Evolutionary conservation across 2,888 invertebrate species (phyloP).

Genomic region (Atrina japonica): DNA sequence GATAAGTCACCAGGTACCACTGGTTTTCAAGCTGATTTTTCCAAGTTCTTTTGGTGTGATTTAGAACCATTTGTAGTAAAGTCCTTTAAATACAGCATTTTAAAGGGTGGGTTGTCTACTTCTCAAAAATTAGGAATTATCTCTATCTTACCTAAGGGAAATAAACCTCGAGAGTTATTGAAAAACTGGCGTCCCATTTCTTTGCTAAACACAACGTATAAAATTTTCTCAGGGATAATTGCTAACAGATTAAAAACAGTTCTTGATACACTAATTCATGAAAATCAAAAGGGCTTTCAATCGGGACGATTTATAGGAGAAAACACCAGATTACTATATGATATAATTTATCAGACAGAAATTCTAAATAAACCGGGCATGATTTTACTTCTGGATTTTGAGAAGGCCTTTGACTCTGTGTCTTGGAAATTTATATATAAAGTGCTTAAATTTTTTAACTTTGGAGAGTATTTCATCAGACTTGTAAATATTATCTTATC

Average conservation of each 20-base stretch:
- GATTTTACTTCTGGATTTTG: background rate
- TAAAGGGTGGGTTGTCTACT: conserved; percentile 9
- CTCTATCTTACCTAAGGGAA: conserved; percentile 20
- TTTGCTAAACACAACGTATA: conserved; percentile 13
- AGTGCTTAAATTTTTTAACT: conserved; percentile 3
- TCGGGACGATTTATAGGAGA: background rate
- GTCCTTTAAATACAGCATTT: conserved; percentile 13
- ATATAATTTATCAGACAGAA: conserved; percentile 11
- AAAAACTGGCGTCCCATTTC: conserved; percentile 34
- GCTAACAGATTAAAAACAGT: background rate
- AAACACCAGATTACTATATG: conserved; percentile 4
- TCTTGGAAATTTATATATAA: conserved; percentile 11
- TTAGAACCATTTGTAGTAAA: conserved; percentile 1
- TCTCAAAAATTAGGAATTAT: conserved; percentile 19
- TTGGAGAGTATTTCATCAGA: background rate
- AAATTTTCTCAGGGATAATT: conserved; percentile 8
- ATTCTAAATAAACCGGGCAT: conserved; percentile 12
- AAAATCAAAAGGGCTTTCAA: background rate
- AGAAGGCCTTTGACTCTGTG: conserved; percentile 13
- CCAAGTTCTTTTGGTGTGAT: conserved; percentile 18
- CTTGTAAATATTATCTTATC: too few relatives aligned
- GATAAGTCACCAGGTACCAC: conserved; percentile 21
- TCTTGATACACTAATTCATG: background rate
- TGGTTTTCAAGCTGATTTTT: conserved; percentile 21
- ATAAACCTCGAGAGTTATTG: conserved; percentile 15